Evolutionary conservation across 2,113 vertebrate species (phyloP).

Genomic region (Pluvianellus socialis): DNA sequence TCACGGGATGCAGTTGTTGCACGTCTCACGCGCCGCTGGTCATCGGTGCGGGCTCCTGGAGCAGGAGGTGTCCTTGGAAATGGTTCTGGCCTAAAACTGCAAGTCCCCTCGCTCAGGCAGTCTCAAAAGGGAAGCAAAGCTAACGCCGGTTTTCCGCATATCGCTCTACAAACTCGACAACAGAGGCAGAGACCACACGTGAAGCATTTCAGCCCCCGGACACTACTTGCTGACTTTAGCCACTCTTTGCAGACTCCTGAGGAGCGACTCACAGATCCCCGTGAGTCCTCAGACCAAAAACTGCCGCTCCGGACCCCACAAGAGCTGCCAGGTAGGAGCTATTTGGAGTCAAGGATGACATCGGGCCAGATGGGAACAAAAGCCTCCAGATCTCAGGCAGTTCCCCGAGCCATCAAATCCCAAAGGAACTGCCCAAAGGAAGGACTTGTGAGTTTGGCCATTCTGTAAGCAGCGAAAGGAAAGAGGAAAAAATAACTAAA

Average conservation of each 20-base stretch:
- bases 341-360: neutral
- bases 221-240: neutral
- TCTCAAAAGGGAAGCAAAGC: neutral
- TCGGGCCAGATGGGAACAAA: neutral
- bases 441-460: neutral
- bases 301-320: neutral
- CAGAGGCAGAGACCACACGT: neutral
- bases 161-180: neutral
- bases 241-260: neutral
- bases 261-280: neutral
- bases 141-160: neutral
- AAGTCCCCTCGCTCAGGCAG: neutral
- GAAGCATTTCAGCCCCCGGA: neutral
- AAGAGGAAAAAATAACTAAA: slow-evolving; percentile 1
- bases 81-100: neutral
- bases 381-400: neutral
- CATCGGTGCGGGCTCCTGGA: neutral
- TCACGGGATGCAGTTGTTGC: neutral
- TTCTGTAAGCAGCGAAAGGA: neutral
- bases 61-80: neutral
- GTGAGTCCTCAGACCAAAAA: neutral
- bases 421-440: neutral
- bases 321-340: neutral
- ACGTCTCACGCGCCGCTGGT: rapidly evolving
- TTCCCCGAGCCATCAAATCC: neutral